Evolutionary conservation across 1,140 invertebrate species (phyloP).

Genomic region (Papilio helenus): DNA sequence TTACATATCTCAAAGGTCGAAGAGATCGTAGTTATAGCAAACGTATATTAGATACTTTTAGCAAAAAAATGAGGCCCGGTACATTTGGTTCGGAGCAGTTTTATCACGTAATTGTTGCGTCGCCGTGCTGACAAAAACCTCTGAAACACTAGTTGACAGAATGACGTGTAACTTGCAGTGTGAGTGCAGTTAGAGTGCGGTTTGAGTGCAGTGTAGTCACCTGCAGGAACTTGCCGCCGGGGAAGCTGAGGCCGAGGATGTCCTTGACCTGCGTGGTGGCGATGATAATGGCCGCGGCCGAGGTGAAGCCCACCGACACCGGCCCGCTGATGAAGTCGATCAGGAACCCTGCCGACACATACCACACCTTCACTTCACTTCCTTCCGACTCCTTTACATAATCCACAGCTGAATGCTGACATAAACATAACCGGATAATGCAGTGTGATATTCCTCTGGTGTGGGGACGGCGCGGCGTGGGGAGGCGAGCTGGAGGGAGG

Average conservation of each 20-base stretch:
- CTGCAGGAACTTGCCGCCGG: slow-evolving; percentile 86
- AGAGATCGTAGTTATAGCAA: slow-evolving; percentile 36
- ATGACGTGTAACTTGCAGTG: background rate
- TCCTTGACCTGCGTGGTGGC: slow-evolving; percentile 93
- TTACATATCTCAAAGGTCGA: slow-evolving; percentile 40
- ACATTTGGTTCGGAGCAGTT: slow-evolving; percentile 21
- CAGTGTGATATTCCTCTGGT: no score
- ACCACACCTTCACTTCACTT: background rate
- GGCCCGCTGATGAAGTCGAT: slow-evolving; percentile 96
- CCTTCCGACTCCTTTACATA: background rate
- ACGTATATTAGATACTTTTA: background rate
- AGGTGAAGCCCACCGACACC: slow-evolving; percentile 95
- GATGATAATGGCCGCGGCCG: slow-evolving; percentile 94
- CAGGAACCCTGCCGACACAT: slow-evolving; percentile 88
- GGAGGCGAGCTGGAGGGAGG: no score
- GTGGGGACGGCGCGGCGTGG: background rate
- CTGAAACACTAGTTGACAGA: no score
- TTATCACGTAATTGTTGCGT: slow-evolving; percentile 3
- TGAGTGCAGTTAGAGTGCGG: no score
- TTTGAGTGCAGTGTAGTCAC: slow-evolving; percentile 50
- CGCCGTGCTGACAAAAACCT: background rate
- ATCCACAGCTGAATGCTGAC: no score
- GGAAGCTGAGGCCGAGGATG: slow-evolving; percentile 88
- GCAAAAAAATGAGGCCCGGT: slow-evolving; percentile 32
- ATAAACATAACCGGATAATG: background rate